These are phyloP conservation scores for Pangasianodon gigas DNA, from an alignment of 2,113 vertebrate genomes.

Conservation along the genomic window DNA sequence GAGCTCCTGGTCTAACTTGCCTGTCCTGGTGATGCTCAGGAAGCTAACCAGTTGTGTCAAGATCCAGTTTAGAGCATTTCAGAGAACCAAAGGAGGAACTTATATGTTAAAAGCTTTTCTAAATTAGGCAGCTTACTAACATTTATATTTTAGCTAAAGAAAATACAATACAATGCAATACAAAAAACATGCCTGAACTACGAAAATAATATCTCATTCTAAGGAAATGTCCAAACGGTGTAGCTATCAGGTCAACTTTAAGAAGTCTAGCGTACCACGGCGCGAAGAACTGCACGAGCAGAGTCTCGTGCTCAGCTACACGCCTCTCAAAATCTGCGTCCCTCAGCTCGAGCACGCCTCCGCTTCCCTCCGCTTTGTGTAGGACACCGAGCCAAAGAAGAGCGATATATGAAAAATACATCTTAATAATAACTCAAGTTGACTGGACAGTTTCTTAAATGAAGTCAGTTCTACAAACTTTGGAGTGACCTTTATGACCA, in stretches of 20 bases:
- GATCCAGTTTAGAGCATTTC: not conserved
- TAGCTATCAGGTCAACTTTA: not conserved
- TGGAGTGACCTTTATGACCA: not conserved
- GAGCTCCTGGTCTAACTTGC: not conserved
- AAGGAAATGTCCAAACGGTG: not conserved
- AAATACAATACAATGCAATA: too few relatives aligned
- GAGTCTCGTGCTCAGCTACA: conserved; percentile 67
- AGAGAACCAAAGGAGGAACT: not conserved
- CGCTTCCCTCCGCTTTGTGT: conserved; percentile 47
- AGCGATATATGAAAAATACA: not conserved
- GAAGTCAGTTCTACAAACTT: too few relatives aligned
- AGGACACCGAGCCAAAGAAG: conserved; percentile 5
- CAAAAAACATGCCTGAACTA: not conserved
- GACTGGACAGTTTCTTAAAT: not conserved
- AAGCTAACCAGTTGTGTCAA: too few relatives aligned
- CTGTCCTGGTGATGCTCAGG: too few relatives aligned
- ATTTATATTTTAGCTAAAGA: not conserved
- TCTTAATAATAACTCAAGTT: not conserved
- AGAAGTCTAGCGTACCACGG: conserved; percentile 65
- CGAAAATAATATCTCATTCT: not conserved
- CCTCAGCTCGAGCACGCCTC: conserved; percentile 70
- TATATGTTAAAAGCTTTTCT: not conserved
- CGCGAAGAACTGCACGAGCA: conserved; percentile 76
- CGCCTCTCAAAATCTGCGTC: conserved; percentile 72
- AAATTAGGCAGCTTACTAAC: not conserved